Evolutionary conservation across 2,797 vertebrate genomes (phyloP), one percentile per base, ranked within the genome.

Genomic region (Pipistrellus nathusii): DNA sequence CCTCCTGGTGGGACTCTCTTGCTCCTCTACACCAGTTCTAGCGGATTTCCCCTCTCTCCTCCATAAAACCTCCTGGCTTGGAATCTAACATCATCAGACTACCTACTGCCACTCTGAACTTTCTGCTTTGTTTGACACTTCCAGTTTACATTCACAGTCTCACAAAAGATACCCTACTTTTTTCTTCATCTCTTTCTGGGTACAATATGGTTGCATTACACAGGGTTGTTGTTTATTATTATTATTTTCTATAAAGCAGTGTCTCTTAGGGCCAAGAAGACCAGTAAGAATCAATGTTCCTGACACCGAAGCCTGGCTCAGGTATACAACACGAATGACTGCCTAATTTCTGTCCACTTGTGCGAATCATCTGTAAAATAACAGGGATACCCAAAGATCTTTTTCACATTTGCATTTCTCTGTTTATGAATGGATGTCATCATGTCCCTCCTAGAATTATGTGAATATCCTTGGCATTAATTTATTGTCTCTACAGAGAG

Each of bases 331-430:
- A 3, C 6, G 8, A 5, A 11, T 23, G 35, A n/a, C 14, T n/a
- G 44, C 77, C 73, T 64, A 53, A 46, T 0, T 71, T 66, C n/a
- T 27, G 3, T 85, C 5, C 4, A n/a, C 14, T 83, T 15, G 8
- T n/a, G 21, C 64, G 30, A 88, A 82, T 85, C 25, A 57, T 32
- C n/a, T 78, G 8, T 73, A 83, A 72, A 83, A 46, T 69, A 25
- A 59, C 0, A 21, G 3, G 23, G 9, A 71, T 68, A 59, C 23
- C 30, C 32, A 73, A 92, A 93, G 8, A 1, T 51, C 10, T 5
- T 68, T 90, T 93, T 51, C 55, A 90, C 13, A 12, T 73, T 81
- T 72, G 44, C 13, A 48, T 82, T 88, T 75, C 44, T 90, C 66
- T 92, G 0, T 3, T 73, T 90, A 35, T 78, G 3, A 10, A 27